These are phyloP conservation scores for Chroicocephalus ridibundus DNA, from an alignment of 2,113 vertebrate species.

Conservation along the genomic window DNA sequence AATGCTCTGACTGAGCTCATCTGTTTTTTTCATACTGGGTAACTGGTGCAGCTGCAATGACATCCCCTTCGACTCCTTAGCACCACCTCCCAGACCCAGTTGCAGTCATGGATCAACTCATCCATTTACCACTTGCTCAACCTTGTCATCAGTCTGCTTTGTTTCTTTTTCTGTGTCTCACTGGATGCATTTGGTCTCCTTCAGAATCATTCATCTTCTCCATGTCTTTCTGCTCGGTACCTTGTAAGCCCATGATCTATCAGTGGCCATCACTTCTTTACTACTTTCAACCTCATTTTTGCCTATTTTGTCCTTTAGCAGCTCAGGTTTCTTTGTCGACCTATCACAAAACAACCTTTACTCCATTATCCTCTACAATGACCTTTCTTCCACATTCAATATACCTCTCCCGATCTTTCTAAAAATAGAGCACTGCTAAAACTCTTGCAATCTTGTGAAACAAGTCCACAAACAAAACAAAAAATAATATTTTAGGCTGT, in stretches of 20 bases:
- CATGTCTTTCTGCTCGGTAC: neutral
- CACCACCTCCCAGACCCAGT: neutral
- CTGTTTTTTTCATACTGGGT: neutral
- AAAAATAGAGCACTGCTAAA: neutral
- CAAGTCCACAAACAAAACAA: neutral
- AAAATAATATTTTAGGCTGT: neutral
- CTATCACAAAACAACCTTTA: neutral
- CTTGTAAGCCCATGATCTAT: neutral
- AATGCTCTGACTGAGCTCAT: neutral
- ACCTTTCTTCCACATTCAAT: neutral
- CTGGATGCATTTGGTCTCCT: neutral
- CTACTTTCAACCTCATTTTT: neutral
- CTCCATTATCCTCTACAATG: neutral
- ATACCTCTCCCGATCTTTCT: neutral
- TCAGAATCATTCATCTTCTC: neutral
- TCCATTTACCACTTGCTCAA: neutral
- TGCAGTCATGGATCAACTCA: neutral
- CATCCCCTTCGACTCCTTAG: neutral
- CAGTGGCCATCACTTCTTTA: neutral
- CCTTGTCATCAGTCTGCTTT: neutral
- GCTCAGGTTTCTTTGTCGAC: neutral
- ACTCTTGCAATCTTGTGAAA: neutral
- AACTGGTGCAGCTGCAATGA: neutral
- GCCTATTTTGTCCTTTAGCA: neutral
- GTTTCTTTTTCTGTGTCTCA: neutral